Evolutionary conservation across 1,140 invertebrate species (phyloP), one percentile per base, ranked within the genome.

Genomic region (Rhynchophorus ferrugineus): DNA sequence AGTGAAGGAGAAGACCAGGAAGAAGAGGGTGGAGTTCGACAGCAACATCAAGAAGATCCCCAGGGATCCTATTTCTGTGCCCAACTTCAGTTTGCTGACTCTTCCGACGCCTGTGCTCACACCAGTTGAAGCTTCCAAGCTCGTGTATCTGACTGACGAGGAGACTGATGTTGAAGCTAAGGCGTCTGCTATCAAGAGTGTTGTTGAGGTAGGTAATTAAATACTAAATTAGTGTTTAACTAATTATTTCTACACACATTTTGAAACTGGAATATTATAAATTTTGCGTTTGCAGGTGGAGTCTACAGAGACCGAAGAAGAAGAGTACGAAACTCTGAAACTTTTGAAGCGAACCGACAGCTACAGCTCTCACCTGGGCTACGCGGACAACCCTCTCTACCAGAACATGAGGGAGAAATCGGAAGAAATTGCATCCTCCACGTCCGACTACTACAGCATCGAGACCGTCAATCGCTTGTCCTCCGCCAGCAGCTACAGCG

Each of bases 361-460:
- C 55, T 78, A 78, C 58, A 79, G 69, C 55, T 79, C 78, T 0
- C 77, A 79, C 59, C 59, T 78, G 0, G 74, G 73, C 44, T 80
- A 78, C 18, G 79, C 78, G 7, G 78, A 78, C 55, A 77, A 75
- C 33, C 76, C 76, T 7, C 71, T 73, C 9, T 75, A 77, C 2
- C 75, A 77, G 1, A 74, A 77, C 44, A 73, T 82, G n/a, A 64
- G 77, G 54, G 79, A 83, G 57, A 79, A 75, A 7, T 75, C 75
- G 1, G 78, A 78, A 18, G 82, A 84, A 55, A 71, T 70, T 44
- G 62, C 75, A 43, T 82, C 82, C 0, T 82, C 82, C 0, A 87
- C 84, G 0, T 87, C 84, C 0, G 85, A 87, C 61, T 88, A 88
- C 61, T 82, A 82, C 18, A 85, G 83, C 59, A 84, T 85, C 24